Percentiles rank a stretch among this genome's conserved stretches.
Evolutionary conservation across 1,140 invertebrate species (phyloP).

Genomic region (Arctopsyche grandis): DNA sequence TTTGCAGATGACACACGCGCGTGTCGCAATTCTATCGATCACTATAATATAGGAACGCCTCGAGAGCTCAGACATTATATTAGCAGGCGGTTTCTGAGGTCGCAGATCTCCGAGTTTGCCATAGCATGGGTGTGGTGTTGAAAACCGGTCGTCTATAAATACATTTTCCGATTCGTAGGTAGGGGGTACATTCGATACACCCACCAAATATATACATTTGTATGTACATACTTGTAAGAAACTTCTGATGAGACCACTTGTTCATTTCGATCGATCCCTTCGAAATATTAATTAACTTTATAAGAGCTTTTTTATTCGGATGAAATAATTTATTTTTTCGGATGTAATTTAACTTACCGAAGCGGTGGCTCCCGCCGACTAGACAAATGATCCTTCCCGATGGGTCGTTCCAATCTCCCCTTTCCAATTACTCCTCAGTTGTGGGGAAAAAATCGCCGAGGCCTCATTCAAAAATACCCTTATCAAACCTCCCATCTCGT

Average conservation of each 20-base stretch:
- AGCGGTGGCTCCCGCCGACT: neutral
- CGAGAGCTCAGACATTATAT: neutral
- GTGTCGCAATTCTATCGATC: conserved; percentile 14
- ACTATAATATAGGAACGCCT: neutral
- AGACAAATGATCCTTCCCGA: conserved; percentile 22
- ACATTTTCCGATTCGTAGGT: neutral
- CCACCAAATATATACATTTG: neutral
- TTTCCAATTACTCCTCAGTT: conserved; percentile 1
- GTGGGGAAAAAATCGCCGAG: conserved; percentile 15
- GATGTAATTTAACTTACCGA: conserved; percentile 16
- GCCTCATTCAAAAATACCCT: conserved; percentile 24
- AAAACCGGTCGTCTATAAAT: conserved; percentile 19
- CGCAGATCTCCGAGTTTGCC: neutral
- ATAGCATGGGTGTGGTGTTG: neutral
- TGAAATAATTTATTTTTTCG: neutral
- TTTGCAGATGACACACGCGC: neutral
- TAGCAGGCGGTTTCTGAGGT: neutral
- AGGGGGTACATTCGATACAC: neutral
- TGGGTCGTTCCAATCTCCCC: neutral
- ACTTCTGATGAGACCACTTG: too few species aligned
- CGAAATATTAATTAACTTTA: too few species aligned
- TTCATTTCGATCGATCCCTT: too few species aligned
- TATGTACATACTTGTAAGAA: too few species aligned
- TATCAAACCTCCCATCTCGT: conserved; percentile 29
- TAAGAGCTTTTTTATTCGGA: too few species aligned